These are phyloP conservation scores for Tangara arthus DNA, from an alignment of 2,797 vertebrate species.

Conservation along the genomic window DNA sequence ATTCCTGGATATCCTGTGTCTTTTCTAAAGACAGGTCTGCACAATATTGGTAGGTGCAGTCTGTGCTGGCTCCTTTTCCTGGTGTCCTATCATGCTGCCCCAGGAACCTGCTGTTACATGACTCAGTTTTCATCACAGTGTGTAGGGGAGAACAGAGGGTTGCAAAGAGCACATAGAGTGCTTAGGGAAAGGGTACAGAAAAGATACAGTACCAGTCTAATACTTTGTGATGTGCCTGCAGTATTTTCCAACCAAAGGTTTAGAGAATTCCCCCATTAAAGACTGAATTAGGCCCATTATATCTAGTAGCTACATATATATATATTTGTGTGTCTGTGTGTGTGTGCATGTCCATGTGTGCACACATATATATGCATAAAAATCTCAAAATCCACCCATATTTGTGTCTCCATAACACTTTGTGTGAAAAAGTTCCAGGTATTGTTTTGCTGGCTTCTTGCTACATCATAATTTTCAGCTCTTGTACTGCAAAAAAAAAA, in stretches of 20 bases:
- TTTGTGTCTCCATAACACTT: not conserved
- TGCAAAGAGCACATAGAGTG: not conserved
- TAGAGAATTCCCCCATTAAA: not conserved
- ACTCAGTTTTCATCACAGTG: not conserved
- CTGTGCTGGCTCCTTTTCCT: not conserved
- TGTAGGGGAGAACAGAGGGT: not conserved
- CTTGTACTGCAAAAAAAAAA: not conserved
- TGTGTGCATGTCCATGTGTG: not conserved
- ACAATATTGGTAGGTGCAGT: not conserved
- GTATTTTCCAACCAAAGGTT: not conserved
- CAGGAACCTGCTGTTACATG: not conserved
- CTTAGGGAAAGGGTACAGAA: not conserved
- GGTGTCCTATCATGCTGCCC: not conserved
- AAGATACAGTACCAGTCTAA: not conserved
- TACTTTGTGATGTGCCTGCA: not conserved
- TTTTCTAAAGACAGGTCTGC: not conserved
- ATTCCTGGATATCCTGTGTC: not conserved
- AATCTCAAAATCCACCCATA: not conserved
- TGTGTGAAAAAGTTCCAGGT: not conserved
- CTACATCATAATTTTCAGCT: not conserved
- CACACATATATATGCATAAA: not conserved
- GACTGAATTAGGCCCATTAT: not conserved
- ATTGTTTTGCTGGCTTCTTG: not conserved
- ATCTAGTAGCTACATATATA: not conserved
- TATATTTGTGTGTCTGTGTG: rapidly evolving